Percentiles rank a stretch among this genome's conserved stretches.
phyloP scores from a whole-genome alignment of 2,888 invertebrate species.

The Coelinius sp. region DNA sequence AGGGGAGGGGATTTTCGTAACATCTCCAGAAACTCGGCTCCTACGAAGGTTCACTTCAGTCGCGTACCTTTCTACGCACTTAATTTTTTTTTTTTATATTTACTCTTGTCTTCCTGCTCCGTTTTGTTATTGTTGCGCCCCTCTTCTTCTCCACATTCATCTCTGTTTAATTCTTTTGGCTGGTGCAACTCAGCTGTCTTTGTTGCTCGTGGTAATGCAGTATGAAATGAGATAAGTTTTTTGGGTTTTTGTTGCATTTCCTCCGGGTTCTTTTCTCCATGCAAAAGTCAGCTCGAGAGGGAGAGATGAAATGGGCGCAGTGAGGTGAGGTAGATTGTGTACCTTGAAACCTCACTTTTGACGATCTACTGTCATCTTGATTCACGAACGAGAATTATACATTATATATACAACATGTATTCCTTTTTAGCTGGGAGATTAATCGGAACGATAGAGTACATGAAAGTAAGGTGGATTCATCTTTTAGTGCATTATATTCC shows the following conservation, averaged over 20 bases:
- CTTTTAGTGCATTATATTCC: neutral
- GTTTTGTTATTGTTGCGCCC: constrained; percentile 31
- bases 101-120: constrained; percentile 29
- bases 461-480: neutral
- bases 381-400: constrained; percentile 21
- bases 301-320: neutral
- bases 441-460: constrained; percentile 14
- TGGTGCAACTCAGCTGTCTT: constrained; percentile 39
- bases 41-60: no score
- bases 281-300: constrained; percentile 26
- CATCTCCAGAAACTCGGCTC: no score
- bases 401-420: constrained; percentile 6
- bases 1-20: no score
- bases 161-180: constrained; percentile 19
- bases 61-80: no score
- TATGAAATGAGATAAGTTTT: constrained; percentile 68
- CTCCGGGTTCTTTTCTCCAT: constrained; percentile 48
- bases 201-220: constrained; percentile 62
- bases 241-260: constrained; percentile 63
- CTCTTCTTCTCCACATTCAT: neutral
- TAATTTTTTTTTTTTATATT: no score
- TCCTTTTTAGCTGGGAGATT: neutral
- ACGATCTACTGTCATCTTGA: constrained; percentile 24
- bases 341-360: constrained; percentile 9
- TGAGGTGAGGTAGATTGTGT: neutral